Evolutionary conservation across 2,888 invertebrate species (phyloP).

Genomic region (Helicoverpa assulta): DNA sequence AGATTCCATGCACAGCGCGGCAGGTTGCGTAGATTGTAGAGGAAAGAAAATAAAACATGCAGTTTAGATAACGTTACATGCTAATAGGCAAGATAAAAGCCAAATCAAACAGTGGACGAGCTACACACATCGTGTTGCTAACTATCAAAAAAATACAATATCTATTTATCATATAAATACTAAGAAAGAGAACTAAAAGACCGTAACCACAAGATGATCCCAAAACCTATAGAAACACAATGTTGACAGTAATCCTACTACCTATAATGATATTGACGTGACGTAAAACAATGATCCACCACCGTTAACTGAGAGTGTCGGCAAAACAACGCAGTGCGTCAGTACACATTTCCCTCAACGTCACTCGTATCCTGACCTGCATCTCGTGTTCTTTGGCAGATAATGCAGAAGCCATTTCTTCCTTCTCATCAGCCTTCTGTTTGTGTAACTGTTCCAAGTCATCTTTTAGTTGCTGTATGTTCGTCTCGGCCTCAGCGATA

Average conservation of each 20-base stretch:
- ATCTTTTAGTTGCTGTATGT: conserved; percentile 67
- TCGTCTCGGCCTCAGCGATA: conserved; percentile 65
- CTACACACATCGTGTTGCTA: conserved; percentile 17
- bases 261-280: conserved; percentile 16
- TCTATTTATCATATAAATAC: not conserved
- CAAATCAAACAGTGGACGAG: conserved; percentile 40
- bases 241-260: conserved; percentile 4
- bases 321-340: conserved; percentile 49
- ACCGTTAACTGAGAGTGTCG: conserved; percentile 52
- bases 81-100: conserved; percentile 45
- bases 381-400: conserved; percentile 75
- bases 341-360: conserved; percentile 60
- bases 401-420: conserved; percentile 68
- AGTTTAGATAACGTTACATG: conserved; percentile 74
- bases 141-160: not conserved
- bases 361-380: conserved; percentile 79
- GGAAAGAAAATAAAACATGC: conserved; percentile 84
- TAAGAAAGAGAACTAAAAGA: conserved; percentile 12
- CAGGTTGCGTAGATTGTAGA: conserved; percentile 70
- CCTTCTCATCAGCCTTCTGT: conserved; percentile 73
- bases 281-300: conserved; percentile 46
- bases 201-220: conserved; percentile 40
- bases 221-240: conserved; percentile 14
- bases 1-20: conserved; percentile 67
- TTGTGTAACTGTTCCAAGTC: conserved; percentile 72